Base-by-base conservation (phyloP, 1,140 invertebrate genomes). In the Reticulitermes speratus region DNA sequence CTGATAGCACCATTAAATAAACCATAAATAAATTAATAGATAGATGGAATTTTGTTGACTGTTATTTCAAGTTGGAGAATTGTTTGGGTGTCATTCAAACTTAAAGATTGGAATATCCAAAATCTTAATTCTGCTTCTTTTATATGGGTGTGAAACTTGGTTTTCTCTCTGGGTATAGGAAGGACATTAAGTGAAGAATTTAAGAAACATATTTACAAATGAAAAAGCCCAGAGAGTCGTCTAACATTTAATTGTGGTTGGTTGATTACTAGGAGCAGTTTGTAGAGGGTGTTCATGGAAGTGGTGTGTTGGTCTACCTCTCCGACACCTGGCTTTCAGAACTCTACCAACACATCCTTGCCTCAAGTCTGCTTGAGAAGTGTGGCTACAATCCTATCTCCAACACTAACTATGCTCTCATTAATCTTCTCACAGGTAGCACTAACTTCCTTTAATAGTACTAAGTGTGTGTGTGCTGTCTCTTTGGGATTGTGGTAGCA, bases 311-410 rank as follows among this genome's bases (percentile, higher is more conserved):
- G 23, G 95, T 98, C 23, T 98, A 98, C 90, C 92, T 99, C 3
- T 98, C 97, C 9, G 95, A 96, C 0, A 96, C 96, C 1, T 99
- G 97, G 97, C 92, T 99, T 0, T 95, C 96, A 45, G 97, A 98
- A 90, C 91, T 99, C 1, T 98, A 98, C 90, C 96, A 97, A 88
- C 96, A 96, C 89, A 94, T 98, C 3, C 91, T 98, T 0, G 93
- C 94, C 0, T 94, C 93, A 85, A 96, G 97, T 89, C 91, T 98
- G 6, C 90, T 98, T 30, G 94, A 95, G 88, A 92, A 93, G 81
- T 93, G 94, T 88, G 94, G 95, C 12, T 95, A 94, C 90, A 92
- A 94, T 89, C 91, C 92, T 6, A 91, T 91, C 83, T 90, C 89
- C 19, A 90, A 90, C 32, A 93, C 93, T 86, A 94, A 95, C 89